phyloP scores from a whole-genome alignment of 2,888 invertebrate genomes.

The Orchestes rusci region DNA sequence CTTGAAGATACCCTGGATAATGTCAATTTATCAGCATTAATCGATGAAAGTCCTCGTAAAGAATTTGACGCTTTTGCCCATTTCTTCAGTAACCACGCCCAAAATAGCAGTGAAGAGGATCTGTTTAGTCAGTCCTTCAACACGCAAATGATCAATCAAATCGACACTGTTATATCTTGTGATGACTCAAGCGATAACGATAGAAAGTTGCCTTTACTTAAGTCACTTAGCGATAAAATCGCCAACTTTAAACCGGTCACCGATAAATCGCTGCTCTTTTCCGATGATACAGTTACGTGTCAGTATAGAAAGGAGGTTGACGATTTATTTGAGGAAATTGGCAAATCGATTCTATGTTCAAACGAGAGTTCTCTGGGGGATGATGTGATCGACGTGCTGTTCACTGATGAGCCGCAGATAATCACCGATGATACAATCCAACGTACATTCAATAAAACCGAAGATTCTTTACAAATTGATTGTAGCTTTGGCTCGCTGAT shows the following conservation, averaged over 20 bases:
- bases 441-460: conserved; percentile 10
- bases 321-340: conserved; percentile 46
- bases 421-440: conserved; percentile 10
- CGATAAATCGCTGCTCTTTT: conserved; percentile 28
- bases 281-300: conserved; percentile 26
- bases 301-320: conserved; percentile 41
- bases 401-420: conserved; percentile 32
- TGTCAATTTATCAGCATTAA: conserved; percentile 13
- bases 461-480: conserved; percentile 23
- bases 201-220: conserved; percentile 20
- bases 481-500: conserved; percentile 34
- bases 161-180: conserved; percentile 25
- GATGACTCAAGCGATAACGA: conserved; percentile 5
- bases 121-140: conserved; percentile 33
- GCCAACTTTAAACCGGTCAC: conserved; percentile 15
- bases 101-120: conserved; percentile 13
- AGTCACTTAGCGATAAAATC: conserved; percentile 25
- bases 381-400: conserved; percentile 31
- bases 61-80: conserved; percentile 30
- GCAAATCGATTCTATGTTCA: conserved; percentile 45
- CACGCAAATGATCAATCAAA: conserved; percentile 33
- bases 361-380: conserved; percentile 26
- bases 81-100: conserved; percentile 20
- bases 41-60: conserved; percentile 7
- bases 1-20: too few species aligned